A percentile compares a stretch with the other conserved stretches of the same genome.
Conservation (phyloP, 2,113 vertebrate genomes). For the Syngnathus floridae region DNA sequence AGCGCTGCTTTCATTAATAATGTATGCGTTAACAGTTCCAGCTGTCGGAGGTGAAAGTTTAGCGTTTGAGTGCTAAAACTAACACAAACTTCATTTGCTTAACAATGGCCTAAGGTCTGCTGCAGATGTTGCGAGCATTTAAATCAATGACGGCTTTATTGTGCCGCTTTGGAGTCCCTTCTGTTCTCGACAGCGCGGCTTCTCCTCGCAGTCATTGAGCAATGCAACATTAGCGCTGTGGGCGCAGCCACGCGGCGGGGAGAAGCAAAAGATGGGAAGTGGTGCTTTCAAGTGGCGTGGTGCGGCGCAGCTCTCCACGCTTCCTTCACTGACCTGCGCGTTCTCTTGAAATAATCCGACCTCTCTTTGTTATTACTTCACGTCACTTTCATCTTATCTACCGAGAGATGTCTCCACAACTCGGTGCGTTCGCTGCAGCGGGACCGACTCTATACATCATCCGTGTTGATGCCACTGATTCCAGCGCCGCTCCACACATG, state of each 20-base stretch:
- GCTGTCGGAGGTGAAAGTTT: not conserved
- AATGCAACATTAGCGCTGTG: constrained; percentile 43
- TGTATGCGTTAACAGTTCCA: not conserved
- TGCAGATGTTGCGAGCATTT: constrained; percentile 59
- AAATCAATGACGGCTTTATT: constrained; percentile 58
- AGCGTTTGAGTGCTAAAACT: not conserved
- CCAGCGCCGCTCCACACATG: constrained; percentile 20
- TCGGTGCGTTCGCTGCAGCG: constrained; percentile 21
- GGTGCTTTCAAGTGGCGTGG: not conserved
- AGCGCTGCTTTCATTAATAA: constrained; percentile 3
- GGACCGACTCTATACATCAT: constrained; percentile 49
- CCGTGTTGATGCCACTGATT: constrained; percentile 27
- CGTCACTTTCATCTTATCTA: constrained; percentile 30
- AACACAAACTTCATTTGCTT: constrained; percentile 15
- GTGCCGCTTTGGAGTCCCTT: constrained; percentile 54
- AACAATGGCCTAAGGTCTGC: constrained; percentile 34
- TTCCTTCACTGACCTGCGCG: not conserved
- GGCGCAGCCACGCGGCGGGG: constrained; percentile 34
- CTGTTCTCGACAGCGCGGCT: constrained; percentile 37
- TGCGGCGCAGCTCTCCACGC: not conserved
- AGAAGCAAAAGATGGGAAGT: not conserved
- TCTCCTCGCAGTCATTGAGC: constrained; percentile 44
- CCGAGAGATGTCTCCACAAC: constrained; percentile 21
- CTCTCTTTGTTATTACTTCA: constrained; percentile 17
- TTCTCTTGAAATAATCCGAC: constrained; percentile 12